phyloP scores from a whole-genome alignment of 2,113 vertebrate genomes.

The Mesembrinibis cayennensis region DNA sequence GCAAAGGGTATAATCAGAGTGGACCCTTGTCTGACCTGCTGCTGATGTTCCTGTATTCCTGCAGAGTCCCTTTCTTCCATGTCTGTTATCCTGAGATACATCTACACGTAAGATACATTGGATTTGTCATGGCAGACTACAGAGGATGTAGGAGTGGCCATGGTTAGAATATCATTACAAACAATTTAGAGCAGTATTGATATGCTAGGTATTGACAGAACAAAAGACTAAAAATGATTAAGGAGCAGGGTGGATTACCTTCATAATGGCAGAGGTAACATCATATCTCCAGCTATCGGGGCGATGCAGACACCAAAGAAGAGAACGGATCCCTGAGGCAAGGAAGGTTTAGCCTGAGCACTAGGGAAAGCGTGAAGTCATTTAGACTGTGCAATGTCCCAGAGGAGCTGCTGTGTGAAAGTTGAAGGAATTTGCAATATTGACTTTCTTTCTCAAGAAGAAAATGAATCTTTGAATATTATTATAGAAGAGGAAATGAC shows the following conservation, averaged over 20 bases:
- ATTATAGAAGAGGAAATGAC: conserved; percentile 36
- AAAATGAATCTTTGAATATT: conserved; percentile 34
- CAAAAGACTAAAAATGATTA: not conserved
- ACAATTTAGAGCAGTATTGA: not conserved
- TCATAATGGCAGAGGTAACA: not conserved
- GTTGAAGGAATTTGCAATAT: not conserved
- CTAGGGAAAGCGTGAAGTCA: not conserved
- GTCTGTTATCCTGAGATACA: no score
- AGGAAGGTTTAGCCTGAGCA: not conserved
- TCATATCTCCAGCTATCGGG: not conserved
- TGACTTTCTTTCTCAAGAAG: conserved; percentile 26
- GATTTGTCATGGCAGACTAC: not conserved
- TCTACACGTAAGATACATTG: not conserved
- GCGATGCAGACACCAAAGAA: not conserved
- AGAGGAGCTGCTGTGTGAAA: not conserved
- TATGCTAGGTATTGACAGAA: not conserved
- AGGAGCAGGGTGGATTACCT: not conserved
- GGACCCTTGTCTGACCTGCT: not conserved
- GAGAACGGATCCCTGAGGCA: not conserved
- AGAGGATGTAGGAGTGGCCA: not conserved
- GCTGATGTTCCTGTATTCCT: not conserved
- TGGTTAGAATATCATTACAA: not conserved
- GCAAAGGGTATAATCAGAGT: not conserved
- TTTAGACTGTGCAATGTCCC: not conserved
- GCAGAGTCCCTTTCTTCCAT: no score